Evolutionary conservation across 2,113 vertebrate genomes (phyloP), one percentile per base, ranked within the genome.

Genomic region (Okapia johnstoni): DNA sequence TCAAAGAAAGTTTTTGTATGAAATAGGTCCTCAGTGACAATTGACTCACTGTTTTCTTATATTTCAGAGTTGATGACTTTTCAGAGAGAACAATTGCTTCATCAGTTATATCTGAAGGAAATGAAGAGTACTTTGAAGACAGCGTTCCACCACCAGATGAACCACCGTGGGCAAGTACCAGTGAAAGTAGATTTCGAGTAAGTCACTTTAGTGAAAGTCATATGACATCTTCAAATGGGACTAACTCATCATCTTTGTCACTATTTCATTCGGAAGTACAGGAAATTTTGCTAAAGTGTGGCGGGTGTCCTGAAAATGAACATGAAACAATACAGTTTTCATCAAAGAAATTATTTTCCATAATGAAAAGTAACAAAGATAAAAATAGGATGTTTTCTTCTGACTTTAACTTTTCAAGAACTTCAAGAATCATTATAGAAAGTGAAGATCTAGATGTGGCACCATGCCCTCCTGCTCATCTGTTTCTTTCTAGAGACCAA

Each of bases 331-430:
- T 46, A 83, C 90, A 77, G 58, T 73, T 88, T 95, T 88, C 94
- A 30, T 73, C 94, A 26, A 97, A 90, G 61, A 86, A 63, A 43
- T 91, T 97, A 61, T 76, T 86, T 97, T 94, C 96, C 66, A 84
- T 94, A 61, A 95, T 97, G 97, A 97, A 98, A 98, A 86, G 48
- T 55, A 97, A 97, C 40, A 93, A 87, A 88, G 90, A 81, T 55
- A 88, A 94, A 90, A 95, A 36, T 5, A 6, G 57, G 55, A 46
- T 3, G 2, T 60, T 85, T 85, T 85, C 94, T 96, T 89, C 96
- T 86, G 92, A 90, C 85, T 43, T 90, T 58, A 90, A 58, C 48
- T 94, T 90, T 94, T 79, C 77, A 40, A 70, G 57, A 76, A 58
- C 40, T 16, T 81, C 80, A 16, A 80, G 19, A 55, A 43, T 85